phyloP scores from a whole-genome alignment of 2,113 vertebrate genomes.

The Okapia johnstoni region DNA sequence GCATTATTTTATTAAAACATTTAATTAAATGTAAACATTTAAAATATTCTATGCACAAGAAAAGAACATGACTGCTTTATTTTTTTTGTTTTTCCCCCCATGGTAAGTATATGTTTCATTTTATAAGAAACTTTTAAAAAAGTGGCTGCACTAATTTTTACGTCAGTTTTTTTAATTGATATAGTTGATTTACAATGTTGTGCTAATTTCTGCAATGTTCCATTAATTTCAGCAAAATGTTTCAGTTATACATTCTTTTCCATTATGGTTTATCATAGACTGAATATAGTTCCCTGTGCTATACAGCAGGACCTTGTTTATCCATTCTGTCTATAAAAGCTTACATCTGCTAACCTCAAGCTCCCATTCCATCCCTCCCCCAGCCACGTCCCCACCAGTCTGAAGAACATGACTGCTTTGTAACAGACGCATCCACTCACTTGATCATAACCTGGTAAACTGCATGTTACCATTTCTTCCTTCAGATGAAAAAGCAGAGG shows the following conservation, averaged over 20 bases:
- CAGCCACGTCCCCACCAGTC: background rate
- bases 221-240: background rate
- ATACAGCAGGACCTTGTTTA: background rate
- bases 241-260: background rate
- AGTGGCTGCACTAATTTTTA: background rate
- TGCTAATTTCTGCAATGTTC: background rate
- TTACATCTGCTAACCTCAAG: background rate
- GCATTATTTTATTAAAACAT: conserved; percentile 34
- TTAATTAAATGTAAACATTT: conserved; percentile 39
- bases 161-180: background rate
- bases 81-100: background rate
- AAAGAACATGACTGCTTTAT: background rate
- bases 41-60: background rate
- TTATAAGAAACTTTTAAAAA: background rate
- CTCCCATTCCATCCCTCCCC: background rate
- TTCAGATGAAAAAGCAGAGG: background rate
- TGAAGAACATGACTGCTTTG: background rate
- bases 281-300: background rate
- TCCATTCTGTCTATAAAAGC: background rate
- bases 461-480: background rate
- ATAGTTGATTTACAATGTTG: background rate
- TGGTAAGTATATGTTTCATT: background rate
- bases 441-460: background rate
- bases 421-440: background rate
- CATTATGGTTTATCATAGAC: background rate